Evolutionary conservation across 1,140 invertebrate genomes (phyloP).

Genomic region (Dendroctonus ponderosae): DNA sequence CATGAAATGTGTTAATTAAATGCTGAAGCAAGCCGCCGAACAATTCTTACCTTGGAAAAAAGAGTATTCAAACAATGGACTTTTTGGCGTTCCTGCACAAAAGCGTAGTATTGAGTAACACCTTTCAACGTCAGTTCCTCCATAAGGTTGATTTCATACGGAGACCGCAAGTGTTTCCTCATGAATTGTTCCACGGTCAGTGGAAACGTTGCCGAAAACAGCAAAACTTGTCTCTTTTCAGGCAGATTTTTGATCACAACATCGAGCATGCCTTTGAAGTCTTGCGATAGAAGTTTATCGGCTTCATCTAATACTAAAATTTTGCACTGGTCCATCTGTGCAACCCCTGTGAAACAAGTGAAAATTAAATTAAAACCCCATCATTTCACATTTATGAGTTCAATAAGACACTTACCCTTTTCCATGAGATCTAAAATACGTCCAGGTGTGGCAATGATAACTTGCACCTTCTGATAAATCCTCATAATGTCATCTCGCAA

Average conservation of each 20-base stretch:
- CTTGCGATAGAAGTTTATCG: conserved; percentile 97
- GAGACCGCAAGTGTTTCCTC: conserved; percentile 94
- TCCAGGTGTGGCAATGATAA: conserved; percentile 98
- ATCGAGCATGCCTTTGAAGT: conserved; percentile 97
- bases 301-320: conserved; percentile 98
- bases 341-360: conserved; percentile 65
- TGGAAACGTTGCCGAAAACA: conserved; percentile 99
- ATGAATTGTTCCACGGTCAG: conserved; percentile 99
- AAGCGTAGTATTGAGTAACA: conserved; percentile 99
- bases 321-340: conserved; percentile 92
- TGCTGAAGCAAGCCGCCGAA: background rate
- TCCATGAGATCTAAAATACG: conserved; percentile 99
- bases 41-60: conserved; percentile 88
- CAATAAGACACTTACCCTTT: conserved; percentile 58
- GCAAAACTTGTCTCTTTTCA: conserved; percentile 91
- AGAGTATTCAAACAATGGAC: conserved; percentile 99
- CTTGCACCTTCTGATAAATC: conserved; percentile 99
- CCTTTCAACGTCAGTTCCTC: conserved; percentile 99
- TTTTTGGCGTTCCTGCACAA: conserved; percentile 99
- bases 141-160: conserved; percentile 99
- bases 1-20: background rate
- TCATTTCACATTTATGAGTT: too few species aligned
- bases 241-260: conserved; percentile 90
- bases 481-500: conserved; percentile 99
- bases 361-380: background rate